phyloP scores from a whole-genome alignment of 2,797 vertebrate genomes.

The Dendrocincla fuliginosa region DNA sequence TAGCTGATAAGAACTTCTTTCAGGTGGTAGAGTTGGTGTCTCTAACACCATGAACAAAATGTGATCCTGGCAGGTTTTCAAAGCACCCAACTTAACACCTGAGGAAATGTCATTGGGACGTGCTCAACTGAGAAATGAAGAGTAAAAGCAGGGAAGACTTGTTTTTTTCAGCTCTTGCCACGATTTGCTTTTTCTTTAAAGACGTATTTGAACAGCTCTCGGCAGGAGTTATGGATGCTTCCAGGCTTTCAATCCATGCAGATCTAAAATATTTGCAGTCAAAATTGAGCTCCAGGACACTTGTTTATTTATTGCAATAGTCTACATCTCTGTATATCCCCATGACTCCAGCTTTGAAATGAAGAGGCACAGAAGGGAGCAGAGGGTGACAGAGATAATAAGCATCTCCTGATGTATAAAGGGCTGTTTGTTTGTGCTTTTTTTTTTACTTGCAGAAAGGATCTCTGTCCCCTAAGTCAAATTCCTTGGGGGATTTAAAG shows the following conservation, averaged over 20 bases:
- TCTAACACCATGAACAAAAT: background rate
- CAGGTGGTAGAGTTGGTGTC: background rate
- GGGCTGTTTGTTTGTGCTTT: background rate
- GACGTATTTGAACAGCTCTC: background rate
- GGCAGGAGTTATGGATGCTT: background rate
- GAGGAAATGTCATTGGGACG: background rate
- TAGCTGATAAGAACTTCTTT: background rate
- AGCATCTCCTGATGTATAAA: slow-evolving; percentile 28
- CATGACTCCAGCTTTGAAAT: background rate
- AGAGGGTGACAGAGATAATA: background rate
- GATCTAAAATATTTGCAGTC: slow-evolving; percentile 8
- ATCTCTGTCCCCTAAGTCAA: background rate
- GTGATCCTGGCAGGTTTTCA: background rate
- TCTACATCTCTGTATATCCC: background rate
- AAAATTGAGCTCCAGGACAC: background rate
- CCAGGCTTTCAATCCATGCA: background rate
- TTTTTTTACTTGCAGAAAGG: background rate
- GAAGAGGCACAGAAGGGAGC: background rate
- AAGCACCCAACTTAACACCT: background rate
- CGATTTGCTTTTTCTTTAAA: background rate
- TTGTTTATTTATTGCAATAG: background rate
- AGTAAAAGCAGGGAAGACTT: background rate
- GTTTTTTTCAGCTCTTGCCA: background rate
- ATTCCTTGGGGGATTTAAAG: slow-evolving; percentile 42
- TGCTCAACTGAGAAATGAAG: background rate